These are phyloP conservation scores for Megaceryle alcyon DNA, from an alignment of 2,797 vertebrate genomes.

Conservation along the genomic window DNA sequence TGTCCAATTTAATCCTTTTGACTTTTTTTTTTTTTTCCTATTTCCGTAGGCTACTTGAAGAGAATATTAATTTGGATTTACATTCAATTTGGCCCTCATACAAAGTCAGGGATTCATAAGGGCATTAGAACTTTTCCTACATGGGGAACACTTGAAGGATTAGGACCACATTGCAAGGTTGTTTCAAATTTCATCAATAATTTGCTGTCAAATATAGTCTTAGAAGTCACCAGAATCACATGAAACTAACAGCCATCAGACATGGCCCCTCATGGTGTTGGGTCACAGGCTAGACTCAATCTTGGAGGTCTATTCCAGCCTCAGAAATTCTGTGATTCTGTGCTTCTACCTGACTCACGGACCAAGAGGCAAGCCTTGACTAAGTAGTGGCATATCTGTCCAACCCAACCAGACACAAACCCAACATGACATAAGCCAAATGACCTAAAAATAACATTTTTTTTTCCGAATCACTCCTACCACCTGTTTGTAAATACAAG, in stretches of 20 bases:
- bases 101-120: not conserved
- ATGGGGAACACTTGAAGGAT: not conserved
- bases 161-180: not conserved
- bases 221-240: not conserved
- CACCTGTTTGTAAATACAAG: not conserved
- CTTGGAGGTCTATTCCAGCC: not conserved
- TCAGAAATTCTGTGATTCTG: no score
- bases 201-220: not conserved
- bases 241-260: not conserved
- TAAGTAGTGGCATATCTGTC: not conserved
- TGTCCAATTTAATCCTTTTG: not conserved
- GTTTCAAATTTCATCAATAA: not conserved
- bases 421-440: not conserved
- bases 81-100: not conserved
- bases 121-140: not conserved
- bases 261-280: not conserved
- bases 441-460: not conserved
- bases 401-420: not conserved
- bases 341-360: not conserved
- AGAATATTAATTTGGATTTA: not conserved
- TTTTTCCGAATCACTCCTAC: not conserved
- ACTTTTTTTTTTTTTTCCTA: accelerated
- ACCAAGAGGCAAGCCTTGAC: not conserved
- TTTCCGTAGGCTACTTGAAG: not conserved
- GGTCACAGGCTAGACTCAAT: no score